These are phyloP conservation scores for Podarcis cretensis DNA, from an alignment of 2,113 vertebrate species.

Conservation along the genomic window DNA sequence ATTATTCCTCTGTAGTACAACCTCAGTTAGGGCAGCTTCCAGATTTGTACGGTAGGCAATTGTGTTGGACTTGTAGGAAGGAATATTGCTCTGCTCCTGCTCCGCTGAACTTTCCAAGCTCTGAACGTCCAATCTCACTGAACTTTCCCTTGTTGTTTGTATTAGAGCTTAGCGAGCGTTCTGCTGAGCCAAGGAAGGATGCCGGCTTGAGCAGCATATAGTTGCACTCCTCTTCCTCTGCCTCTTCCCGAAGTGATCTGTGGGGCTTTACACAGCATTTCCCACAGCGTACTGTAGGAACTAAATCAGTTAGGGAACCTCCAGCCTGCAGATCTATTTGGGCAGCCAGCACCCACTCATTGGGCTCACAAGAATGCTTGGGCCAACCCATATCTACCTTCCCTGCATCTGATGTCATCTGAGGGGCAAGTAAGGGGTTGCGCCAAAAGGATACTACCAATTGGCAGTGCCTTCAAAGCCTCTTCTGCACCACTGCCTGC, in stretches of 20 bases:
- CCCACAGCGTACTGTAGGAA: not conserved
- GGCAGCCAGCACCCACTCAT: too few species aligned
- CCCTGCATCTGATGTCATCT: too few species aligned
- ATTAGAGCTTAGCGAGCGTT: not conserved
- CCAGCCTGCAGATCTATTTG: too few species aligned
- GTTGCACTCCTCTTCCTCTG: not conserved
- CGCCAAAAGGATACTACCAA: too few species aligned
- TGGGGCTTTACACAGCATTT: not conserved
- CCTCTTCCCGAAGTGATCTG: not conserved
- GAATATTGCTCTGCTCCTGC: not conserved
- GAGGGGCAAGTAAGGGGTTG: too few species aligned
- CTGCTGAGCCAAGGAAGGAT: not conserved
- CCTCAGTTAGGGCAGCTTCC: not conserved
- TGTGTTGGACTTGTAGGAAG: not conserved
- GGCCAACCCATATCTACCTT: too few species aligned
- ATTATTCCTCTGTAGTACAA: not conserved
- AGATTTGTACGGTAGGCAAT: not conserved
- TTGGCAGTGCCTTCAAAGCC: too few species aligned
- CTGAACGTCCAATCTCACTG: not conserved
- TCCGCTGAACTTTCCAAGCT: not conserved
- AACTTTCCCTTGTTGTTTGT: not conserved
- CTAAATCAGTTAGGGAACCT: not conserved
- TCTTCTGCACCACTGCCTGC: too few species aligned
- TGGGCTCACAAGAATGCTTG: too few species aligned
- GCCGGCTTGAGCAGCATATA: not conserved